Conservation (phyloP, 2,113 vertebrate genomes). For the Falcunculus frontatus region DNA sequence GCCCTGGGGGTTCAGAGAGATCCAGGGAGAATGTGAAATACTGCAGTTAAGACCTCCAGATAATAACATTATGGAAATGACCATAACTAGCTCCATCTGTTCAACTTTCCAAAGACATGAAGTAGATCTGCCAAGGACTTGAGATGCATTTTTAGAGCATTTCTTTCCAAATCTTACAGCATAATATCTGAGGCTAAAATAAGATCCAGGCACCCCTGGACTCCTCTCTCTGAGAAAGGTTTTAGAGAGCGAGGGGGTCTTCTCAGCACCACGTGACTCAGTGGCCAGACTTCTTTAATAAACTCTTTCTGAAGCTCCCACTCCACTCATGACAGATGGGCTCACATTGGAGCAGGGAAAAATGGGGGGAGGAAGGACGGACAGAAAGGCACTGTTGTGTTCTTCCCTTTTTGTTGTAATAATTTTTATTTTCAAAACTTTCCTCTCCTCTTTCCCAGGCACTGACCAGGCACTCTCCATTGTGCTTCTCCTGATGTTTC, state of each 20-base stretch:
- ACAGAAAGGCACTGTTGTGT: neutral
- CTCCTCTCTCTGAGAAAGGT: neutral
- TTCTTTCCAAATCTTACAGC: neutral
- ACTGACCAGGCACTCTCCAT: neutral
- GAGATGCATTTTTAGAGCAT: no score
- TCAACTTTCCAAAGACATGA: no score
- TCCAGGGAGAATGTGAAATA: no score
- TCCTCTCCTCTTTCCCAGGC: neutral
- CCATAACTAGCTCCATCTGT: no score
- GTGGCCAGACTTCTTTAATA: neutral
- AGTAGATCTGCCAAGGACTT: no score
- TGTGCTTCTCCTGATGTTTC: neutral
- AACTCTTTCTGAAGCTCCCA: neutral
- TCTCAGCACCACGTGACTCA: fast-evolving
- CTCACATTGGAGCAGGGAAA: neutral
- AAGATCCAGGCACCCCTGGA: neutral
- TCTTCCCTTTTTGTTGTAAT: neutral
- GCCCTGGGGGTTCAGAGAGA: no score
- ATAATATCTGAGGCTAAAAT: neutral
- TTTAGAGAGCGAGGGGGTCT: neutral
- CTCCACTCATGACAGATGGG: fast-evolving
- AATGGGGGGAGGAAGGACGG: neutral
- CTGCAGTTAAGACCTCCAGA: no score
- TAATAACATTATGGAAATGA: no score
- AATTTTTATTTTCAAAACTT: neutral